Conservation (phyloP, 2,113 vertebrate genomes). For the Rhagologus leucostigma region DNA sequence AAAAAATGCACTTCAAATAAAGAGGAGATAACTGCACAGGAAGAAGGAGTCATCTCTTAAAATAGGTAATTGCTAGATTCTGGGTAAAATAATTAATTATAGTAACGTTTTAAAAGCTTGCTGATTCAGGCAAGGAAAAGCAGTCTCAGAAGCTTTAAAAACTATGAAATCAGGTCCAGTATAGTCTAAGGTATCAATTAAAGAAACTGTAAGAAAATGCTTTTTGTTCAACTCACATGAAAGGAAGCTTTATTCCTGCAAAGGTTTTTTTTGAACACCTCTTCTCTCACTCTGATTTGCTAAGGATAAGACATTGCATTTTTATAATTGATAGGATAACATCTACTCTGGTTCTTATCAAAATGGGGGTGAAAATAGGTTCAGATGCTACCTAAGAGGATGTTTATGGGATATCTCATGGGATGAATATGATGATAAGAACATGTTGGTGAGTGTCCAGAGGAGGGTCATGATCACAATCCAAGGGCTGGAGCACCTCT, state of each 20-base stretch:
- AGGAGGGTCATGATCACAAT: accelerated
- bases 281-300: neutral
- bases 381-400: neutral
- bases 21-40: neutral
- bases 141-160: neutral
- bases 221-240: neutral
- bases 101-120: neutral
- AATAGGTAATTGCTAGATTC: neutral
- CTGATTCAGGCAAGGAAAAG: neutral
- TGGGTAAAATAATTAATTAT: neutral
- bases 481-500: neutral
- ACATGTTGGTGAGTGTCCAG: neutral
- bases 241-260: neutral
- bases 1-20: neutral
- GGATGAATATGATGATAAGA: neutral
- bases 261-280: neutral
- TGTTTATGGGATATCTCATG: neutral
- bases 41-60: neutral
- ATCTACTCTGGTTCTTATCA: neutral
- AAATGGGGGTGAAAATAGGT: accelerated
- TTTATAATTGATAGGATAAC: neutral
- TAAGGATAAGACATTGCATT: neutral
- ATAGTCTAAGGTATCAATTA: neutral
- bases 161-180: neutral
- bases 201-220: neutral